A percentile compares a stretch with the other conserved stretches of the same genome.
These are phyloP conservation scores for Atta texana DNA, from an alignment of 1,140 invertebrate species.

Conservation along the genomic window DNA sequence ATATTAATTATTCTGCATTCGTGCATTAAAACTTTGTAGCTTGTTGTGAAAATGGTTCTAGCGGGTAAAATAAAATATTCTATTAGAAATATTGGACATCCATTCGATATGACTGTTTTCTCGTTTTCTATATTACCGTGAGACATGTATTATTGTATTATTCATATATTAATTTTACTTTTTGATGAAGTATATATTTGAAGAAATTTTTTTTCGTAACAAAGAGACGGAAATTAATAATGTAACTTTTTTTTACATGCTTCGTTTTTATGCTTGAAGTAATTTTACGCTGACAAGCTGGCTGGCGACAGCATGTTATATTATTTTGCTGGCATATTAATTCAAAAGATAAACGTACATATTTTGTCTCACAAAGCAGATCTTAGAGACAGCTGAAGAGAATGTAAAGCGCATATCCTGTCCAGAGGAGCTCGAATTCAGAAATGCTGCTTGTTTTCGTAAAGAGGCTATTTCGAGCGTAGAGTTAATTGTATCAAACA, in stretches of 20 bases:
- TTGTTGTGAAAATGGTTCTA: background rate
- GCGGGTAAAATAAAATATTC: constrained; percentile 34
- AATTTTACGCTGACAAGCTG: background rate
- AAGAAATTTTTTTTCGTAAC: background rate
- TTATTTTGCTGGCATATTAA: constrained; percentile 27
- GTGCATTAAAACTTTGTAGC: background rate
- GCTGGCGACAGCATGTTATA: background rate
- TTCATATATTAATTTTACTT: constrained; percentile 43
- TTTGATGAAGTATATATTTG: constrained; percentile 11
- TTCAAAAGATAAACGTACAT: constrained; percentile 5
- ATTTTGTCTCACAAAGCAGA: constrained; percentile 15
- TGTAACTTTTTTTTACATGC: constrained; percentile 13
- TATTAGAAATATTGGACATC: constrained; percentile 1
- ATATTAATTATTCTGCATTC: background rate
- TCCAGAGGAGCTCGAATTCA: constrained; percentile 35
- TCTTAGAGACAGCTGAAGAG: constrained; percentile 26
- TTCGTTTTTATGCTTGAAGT: background rate
- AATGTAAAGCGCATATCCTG: constrained; percentile 38
- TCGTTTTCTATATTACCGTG: background rate
- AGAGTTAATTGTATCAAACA: constrained; percentile 44
- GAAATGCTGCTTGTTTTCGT: constrained; percentile 1
- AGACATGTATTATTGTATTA: constrained; percentile 1
- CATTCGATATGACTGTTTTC: background rate
- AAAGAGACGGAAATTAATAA: constrained; percentile 21
- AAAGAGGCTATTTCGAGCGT: constrained; percentile 23